Conservation (phyloP, 2,797 vertebrate species). For the Girardinus metallicus region DNA sequence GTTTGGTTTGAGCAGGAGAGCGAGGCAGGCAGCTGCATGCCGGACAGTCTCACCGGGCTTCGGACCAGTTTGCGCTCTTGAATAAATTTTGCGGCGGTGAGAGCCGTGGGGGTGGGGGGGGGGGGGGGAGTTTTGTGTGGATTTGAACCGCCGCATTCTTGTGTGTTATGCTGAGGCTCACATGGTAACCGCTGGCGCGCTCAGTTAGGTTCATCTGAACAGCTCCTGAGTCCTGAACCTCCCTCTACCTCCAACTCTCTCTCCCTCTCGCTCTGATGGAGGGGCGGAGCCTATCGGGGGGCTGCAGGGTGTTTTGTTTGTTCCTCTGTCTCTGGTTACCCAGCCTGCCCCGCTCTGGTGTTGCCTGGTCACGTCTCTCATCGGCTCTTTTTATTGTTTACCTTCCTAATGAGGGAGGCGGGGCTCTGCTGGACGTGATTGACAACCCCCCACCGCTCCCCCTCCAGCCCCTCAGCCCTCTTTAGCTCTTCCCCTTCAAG, state of each 20-base stretch:
- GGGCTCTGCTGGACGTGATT: slow-evolving; percentile 86
- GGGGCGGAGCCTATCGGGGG: slow-evolving; percentile 46
- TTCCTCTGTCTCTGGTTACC: slow-evolving; percentile 86
- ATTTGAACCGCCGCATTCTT: slow-evolving; percentile 98
- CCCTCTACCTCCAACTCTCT: slow-evolving; percentile 66
- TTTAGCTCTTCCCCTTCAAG: slow-evolving; percentile 57
- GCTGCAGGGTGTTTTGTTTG: slow-evolving; percentile 72
- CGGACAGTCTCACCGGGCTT: slow-evolving; percentile 50
- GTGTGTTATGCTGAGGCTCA: slow-evolving; percentile 94
- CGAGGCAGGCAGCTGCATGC: slow-evolving; percentile 15
- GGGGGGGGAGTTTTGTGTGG: slow-evolving; percentile 84
- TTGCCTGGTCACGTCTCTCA: slow-evolving; percentile 92
- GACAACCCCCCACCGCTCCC: slow-evolving; percentile 80
- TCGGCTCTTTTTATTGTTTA: slow-evolving; percentile 96
- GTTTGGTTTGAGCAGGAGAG: not conserved
- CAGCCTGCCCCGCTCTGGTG: slow-evolving; percentile 82
- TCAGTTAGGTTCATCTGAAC: slow-evolving; percentile 96
- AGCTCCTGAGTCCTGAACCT: slow-evolving; percentile 88
- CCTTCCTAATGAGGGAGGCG: slow-evolving; percentile 99
- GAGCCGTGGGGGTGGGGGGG: slow-evolving; percentile 54
- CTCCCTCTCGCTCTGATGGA: slow-evolving; percentile 34
- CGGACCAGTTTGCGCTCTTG: slow-evolving; percentile 89
- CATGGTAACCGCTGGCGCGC: slow-evolving; percentile 96
- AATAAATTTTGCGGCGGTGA: slow-evolving; percentile 83
- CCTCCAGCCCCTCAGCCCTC: slow-evolving; percentile 54